phyloP scores from a whole-genome alignment of 2,888 invertebrate species.

The Drosophila leonis region DNA sequence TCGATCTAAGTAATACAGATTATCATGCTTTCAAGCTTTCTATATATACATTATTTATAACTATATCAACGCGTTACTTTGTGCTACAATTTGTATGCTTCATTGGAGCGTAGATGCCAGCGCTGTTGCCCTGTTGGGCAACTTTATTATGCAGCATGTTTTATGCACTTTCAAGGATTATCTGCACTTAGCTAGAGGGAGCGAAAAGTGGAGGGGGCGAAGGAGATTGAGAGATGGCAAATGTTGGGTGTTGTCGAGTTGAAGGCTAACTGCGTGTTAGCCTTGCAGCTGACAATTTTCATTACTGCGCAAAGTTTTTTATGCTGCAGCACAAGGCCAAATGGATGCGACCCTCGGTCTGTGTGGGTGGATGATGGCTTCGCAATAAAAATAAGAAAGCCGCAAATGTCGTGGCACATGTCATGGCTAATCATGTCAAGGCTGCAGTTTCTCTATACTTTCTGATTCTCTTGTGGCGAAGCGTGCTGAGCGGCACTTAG shows the following conservation, averaged over 20 bases:
- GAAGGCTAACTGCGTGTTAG: slow-evolving; percentile 32
- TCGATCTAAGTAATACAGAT: not conserved
- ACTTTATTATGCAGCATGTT: slow-evolving; percentile 17
- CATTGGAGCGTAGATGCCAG: not conserved
- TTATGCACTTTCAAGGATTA: slow-evolving; percentile 4
- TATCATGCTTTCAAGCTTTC: not conserved
- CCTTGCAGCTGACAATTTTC: slow-evolving; percentile 44
- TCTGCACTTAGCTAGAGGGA: not conserved
- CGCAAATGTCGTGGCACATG: slow-evolving; percentile 36
- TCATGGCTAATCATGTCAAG: slow-evolving; percentile 71
- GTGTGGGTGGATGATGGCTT: not conserved
- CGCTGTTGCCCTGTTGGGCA: not conserved
- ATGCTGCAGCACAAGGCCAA: slow-evolving; percentile 39
- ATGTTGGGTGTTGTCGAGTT: not conserved
- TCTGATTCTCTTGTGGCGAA: not conserved
- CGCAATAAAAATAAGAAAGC: slow-evolving; percentile 11
- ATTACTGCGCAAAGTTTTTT: slow-evolving; percentile 34
- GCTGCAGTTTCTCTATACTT: slow-evolving; percentile 37
- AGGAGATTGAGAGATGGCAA: not conserved
- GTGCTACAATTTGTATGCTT: slow-evolving; percentile 1
- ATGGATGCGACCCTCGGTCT: slow-evolving; percentile 18
- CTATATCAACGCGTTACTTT: not conserved
- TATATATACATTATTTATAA: not conserved
- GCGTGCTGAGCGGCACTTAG: slow-evolving; percentile 1
- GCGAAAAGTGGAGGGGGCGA: not conserved